Percentiles rank a stretch among this genome's conserved stretches.
Evolutionary conservation across 64 coral and sea anemone species (phyloP).

Genomic region (Platygyra sinensis): DNA sequence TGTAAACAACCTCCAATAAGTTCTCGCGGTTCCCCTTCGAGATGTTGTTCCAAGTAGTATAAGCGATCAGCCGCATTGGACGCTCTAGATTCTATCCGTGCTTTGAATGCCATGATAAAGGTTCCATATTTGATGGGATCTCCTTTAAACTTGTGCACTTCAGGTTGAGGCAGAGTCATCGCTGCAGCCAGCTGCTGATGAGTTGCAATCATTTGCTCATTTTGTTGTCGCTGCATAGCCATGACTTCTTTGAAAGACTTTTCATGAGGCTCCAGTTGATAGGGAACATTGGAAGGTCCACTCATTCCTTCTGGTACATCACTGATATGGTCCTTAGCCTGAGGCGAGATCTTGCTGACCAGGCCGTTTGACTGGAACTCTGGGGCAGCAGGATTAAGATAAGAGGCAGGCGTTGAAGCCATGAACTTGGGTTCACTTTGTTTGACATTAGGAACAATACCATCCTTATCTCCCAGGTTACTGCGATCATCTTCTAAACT

Average conservation of each 20-base stretch:
- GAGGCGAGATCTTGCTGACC: background rate
- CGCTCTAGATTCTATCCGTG: slow-evolving; percentile 6
- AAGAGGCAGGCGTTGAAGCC: slow-evolving; percentile 9
- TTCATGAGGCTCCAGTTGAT: background rate
- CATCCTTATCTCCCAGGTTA: background rate
- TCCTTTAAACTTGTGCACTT: slow-evolving; percentile 42
- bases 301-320: too few species aligned
- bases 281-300: background rate
- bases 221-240: slow-evolving; percentile 36
- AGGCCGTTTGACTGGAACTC: background rate
- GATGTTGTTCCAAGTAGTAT: slow-evolving; percentile 57
- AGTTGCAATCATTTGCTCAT: slow-evolving; percentile 54
- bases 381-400: background rate
- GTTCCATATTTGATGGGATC: slow-evolving; percentile 24
- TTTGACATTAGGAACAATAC: background rate
- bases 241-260: slow-evolving; percentile 17
- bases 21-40: slow-evolving; percentile 58
- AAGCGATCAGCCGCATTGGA: slow-evolving; percentile 1
- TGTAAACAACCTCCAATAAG: slow-evolving; percentile 52
- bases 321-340: too few species aligned
- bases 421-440: background rate
- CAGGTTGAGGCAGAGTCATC: slow-evolving; percentile 49
- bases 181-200: slow-evolving; percentile 43
- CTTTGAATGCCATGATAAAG: slow-evolving; percentile 30
- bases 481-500: background rate